These are phyloP conservation scores for Embidobia sp. DNA, from an alignment of 2,888 invertebrate species.

Conservation along the genomic window DNA sequence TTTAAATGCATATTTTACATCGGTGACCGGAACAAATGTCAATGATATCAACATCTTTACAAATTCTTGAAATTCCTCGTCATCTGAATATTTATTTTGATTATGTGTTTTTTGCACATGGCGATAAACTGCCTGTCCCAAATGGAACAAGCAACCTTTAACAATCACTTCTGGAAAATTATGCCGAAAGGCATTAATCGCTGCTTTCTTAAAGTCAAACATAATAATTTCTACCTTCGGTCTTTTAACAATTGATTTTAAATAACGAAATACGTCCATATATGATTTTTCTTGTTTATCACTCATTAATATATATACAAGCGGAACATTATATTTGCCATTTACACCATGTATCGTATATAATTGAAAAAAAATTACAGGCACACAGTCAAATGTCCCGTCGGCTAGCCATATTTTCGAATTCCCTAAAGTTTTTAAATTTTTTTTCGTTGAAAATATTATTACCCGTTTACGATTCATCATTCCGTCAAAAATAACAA, in stretches of 20 bases:
- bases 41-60: neutral
- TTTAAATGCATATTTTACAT: neutral
- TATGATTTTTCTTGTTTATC: constrained; percentile 8
- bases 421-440: neutral
- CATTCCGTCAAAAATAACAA: neutral
- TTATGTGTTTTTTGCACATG: neutral
- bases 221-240: neutral
- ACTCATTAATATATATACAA: constrained; percentile 6
- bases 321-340: neutral
- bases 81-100: neutral
- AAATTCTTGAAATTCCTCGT: constrained; percentile 1
- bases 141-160: constrained; percentile 19
- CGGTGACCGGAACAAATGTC: neutral
- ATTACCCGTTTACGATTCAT: neutral
- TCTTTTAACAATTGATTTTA: neutral
- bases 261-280: neutral
- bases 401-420: constrained; percentile 3
- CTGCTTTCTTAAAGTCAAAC: constrained; percentile 11
- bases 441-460: neutral
- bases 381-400: constrained; percentile 2
- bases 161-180: constrained; percentile 1
- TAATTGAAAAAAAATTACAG: constrained; percentile 5
- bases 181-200: neutral
- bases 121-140: constrained; percentile 18
- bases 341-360: constrained; percentile 11